A percentile compares a stretch with the other conserved stretches of the same genome.
Evolutionary conservation across 2,888 invertebrate species (phyloP).

Genomic region (Chymomyza caudatula): DNA sequence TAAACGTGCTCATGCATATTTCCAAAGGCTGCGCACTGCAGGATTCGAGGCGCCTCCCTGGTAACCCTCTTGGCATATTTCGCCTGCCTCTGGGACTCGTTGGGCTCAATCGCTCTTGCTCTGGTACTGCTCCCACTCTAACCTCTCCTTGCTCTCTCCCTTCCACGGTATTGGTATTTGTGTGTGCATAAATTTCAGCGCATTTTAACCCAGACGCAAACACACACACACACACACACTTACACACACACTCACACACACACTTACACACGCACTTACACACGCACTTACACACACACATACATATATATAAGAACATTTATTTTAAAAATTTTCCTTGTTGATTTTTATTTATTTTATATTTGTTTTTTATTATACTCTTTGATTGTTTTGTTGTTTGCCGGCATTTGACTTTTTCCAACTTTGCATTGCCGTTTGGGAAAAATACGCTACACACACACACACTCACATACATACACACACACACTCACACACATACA

Average conservation of each 20-base stretch:
- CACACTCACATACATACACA: neutral
- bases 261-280: constrained; percentile 11
- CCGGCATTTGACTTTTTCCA: constrained; percentile 44
- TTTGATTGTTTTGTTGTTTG: constrained; percentile 40
- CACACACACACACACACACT: neutral
- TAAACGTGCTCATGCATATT: constrained; percentile 61
- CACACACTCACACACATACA: neutral
- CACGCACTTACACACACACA: constrained; percentile 17
- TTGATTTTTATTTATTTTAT: constrained; percentile 3
- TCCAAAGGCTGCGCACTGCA: constrained; percentile 31
- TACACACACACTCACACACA: constrained; percentile 11
- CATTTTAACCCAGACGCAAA: neutral
- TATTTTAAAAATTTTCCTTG: constrained; percentile 25
- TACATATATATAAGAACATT: no score
- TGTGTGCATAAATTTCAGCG: neutral
- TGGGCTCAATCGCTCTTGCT: constrained; percentile 17
- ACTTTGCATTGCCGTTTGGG: constrained; percentile 38
- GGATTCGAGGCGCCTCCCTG: constrained; percentile 14
- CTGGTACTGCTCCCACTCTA: constrained; percentile 6
- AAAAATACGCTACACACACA: constrained; percentile 22
- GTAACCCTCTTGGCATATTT: neutral
- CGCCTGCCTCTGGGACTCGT: neutral
- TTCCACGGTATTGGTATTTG: neutral
- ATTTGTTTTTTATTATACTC: constrained; percentile 28
- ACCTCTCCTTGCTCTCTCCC: neutral